Conservation (phyloP, 37 sponge, comb jelly and placozoan genomes). For the Mnemiopsis leidyi region DNA sequence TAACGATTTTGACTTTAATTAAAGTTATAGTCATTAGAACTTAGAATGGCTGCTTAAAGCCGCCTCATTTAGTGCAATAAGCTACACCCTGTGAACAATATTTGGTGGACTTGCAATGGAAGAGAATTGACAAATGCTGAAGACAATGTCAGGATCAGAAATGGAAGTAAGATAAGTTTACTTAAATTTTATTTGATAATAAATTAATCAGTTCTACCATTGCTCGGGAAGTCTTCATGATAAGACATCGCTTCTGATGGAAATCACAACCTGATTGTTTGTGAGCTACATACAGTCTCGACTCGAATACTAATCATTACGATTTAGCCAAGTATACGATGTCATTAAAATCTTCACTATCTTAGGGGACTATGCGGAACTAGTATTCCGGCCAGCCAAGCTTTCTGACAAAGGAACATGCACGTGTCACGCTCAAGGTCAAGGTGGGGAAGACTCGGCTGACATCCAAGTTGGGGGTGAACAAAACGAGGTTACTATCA, state of each 20-base stretch:
- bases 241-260: neutral
- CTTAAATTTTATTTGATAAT: too few relatives aligned
- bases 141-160: neutral
- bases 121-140: neutral
- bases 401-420: neutral
- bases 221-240: too few relatives aligned
- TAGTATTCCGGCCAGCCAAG: neutral
- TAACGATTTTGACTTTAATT: too few relatives aligned
- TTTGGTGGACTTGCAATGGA: neutral
- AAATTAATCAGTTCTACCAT: too few relatives aligned
- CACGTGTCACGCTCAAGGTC: neutral
- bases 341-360: neutral
- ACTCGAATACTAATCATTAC: neutral
- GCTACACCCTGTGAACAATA: neutral
- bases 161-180: neutral
- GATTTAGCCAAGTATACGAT: too few relatives aligned
- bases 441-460: neutral
- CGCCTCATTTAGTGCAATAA: neutral
- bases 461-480: constrained; percentile 4
- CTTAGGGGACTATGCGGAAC: neutral
- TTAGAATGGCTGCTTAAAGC: too few relatives aligned
- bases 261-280: too few relatives aligned
- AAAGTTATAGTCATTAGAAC: too few relatives aligned
- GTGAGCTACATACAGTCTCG: too few relatives aligned
- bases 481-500: too few relatives aligned